Evolutionary conservation across 2,888 invertebrate species (phyloP).

Genomic region (Baronia brevicornis): DNA sequence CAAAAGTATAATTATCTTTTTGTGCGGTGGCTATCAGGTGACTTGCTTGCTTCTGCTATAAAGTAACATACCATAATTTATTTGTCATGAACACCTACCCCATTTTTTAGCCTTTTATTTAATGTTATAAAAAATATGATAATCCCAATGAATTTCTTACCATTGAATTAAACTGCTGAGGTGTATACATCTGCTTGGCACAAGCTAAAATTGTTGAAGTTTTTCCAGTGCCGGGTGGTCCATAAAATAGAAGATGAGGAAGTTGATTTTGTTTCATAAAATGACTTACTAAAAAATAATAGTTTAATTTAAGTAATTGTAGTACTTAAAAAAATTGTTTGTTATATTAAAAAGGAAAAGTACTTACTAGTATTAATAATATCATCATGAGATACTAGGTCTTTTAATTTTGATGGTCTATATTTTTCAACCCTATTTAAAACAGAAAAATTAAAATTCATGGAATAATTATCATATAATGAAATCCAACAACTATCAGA

Average conservation of each 20-base stretch:
- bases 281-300: slow-evolving; percentile 80
- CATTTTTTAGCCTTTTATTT: too few relatives aligned
- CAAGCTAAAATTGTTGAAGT: slow-evolving; percentile 98
- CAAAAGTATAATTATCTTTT: too few relatives aligned
- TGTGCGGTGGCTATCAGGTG: too few relatives aligned
- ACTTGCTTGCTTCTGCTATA: too few relatives aligned
- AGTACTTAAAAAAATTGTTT: too few relatives aligned
- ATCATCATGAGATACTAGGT: slow-evolving; percentile 97
- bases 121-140: not conserved
- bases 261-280: slow-evolving; percentile 94
- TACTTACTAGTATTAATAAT: slow-evolving; percentile 94
- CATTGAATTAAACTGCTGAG: slow-evolving; percentile 94
- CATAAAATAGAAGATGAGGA: slow-evolving; percentile 97
- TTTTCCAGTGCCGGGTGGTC: slow-evolving; percentile 98
- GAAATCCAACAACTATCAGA: too few relatives aligned
- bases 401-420: slow-evolving; percentile 91
- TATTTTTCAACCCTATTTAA: slow-evolving; percentile 96
- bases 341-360: not conserved
- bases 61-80: too few relatives aligned
- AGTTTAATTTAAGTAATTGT: too few relatives aligned
- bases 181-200: slow-evolving; percentile 92
- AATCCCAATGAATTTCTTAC: too few relatives aligned
- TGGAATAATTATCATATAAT: too few relatives aligned
- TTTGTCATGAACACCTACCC: too few relatives aligned
- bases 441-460: too few relatives aligned